These are phyloP conservation scores for Apamea crenata DNA, from an alignment of 2,888 invertebrate genomes.

Conservation along the genomic window DNA sequence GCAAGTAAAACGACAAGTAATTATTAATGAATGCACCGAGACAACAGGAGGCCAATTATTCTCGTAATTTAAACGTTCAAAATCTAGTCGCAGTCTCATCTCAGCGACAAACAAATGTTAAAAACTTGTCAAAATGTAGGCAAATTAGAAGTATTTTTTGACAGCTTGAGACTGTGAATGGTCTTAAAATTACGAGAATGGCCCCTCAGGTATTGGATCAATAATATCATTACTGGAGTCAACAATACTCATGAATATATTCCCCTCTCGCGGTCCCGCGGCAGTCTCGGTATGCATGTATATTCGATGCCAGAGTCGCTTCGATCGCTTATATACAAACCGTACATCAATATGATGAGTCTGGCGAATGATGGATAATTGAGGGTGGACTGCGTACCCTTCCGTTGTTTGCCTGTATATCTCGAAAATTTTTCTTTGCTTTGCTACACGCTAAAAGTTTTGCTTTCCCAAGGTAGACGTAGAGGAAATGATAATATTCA, in stretches of 20 bases:
- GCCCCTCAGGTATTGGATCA: not conserved
- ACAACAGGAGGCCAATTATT: not conserved
- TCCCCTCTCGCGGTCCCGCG: not conserved
- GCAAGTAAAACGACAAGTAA: not conserved
- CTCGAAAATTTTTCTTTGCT: not conserved
- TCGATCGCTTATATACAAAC: constrained; percentile 19
- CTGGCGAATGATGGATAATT: not conserved
- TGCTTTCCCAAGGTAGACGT: not conserved
- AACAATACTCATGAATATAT: not conserved
- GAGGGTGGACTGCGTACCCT: not conserved
- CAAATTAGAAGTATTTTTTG: too few relatives aligned
- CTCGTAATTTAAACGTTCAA: too few relatives aligned
- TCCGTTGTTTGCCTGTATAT: not conserved
- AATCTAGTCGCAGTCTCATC: too few relatives aligned
- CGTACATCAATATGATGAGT: not conserved
- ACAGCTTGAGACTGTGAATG: too few relatives aligned
- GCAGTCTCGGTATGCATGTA: not conserved
- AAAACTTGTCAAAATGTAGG: too few relatives aligned
- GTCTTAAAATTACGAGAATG: too few relatives aligned
- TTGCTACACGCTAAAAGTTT: not conserved
- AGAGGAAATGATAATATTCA: not conserved
- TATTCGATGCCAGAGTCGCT: not conserved
- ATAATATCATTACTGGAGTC: not conserved
- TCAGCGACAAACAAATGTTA: too few relatives aligned
- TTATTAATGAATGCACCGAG: not conserved